Percentiles rank a stretch among this genome's conserved stretches.
phyloP scores from a whole-genome alignment of 2,113 vertebrate genomes.

The Dicentrarchus labrax region DNA sequence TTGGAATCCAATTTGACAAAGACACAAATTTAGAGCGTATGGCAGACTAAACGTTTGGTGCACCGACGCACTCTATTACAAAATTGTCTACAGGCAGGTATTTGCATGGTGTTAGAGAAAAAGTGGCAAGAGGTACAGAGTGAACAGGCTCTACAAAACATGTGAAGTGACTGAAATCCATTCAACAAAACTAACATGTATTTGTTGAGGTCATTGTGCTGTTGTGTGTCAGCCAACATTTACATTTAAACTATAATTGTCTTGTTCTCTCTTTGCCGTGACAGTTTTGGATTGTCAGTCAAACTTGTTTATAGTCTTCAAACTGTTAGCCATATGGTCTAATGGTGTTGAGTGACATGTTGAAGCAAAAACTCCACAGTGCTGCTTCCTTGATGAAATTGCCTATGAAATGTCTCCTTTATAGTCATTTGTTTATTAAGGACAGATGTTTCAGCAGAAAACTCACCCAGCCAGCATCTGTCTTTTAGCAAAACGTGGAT shows the following conservation, averaged over 20 bases:
- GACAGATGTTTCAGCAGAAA: constrained; percentile 68
- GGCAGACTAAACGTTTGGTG: constrained; percentile 64
- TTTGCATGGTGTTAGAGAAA: constrained; percentile 52
- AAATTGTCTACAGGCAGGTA: constrained; percentile 73
- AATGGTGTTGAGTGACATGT: constrained; percentile 58
- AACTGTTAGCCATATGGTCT: constrained; percentile 71
- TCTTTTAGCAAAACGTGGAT: constrained; percentile 54
- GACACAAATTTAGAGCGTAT: constrained; percentile 58
- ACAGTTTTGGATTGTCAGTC: constrained; percentile 61
- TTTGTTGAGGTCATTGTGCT: constrained; percentile 16
- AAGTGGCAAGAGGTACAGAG: constrained; percentile 4
- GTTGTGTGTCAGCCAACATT: constrained; percentile 3
- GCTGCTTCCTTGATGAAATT: constrained; percentile 65
- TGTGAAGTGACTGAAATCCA: constrained; percentile 15
- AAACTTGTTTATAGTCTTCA: constrained; percentile 51
- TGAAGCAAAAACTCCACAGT: constrained; percentile 55
- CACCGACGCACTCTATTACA: constrained; percentile 59
- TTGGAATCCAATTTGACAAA: constrained; percentile 80
- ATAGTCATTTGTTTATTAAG: constrained; percentile 71
- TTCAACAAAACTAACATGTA: constrained; percentile 8
- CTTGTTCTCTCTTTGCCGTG: constrained; percentile 12
- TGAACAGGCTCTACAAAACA: constrained; percentile 13
- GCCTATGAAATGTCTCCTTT: constrained; percentile 74
- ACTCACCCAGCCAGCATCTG: constrained; percentile 70
- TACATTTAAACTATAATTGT: constrained; percentile 22